Evolutionary conservation across 2,888 invertebrate species (phyloP).

Genomic region (Hyles lineata): DNA sequence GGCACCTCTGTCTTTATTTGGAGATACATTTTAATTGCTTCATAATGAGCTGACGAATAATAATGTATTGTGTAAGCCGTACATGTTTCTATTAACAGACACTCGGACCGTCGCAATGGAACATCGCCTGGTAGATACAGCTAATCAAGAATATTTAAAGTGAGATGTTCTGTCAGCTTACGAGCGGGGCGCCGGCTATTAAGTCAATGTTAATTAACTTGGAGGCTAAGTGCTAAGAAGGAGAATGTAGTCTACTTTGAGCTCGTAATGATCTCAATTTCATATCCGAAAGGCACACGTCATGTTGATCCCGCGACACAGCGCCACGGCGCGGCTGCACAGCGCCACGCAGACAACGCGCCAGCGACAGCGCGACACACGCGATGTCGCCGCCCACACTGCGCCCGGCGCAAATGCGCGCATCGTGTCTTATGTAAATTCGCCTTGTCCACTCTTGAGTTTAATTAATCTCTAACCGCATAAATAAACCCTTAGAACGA

Average conservation of each 20-base stretch:
- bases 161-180: background rate
- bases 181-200: background rate
- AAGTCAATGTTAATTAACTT: constrained; percentile 10
- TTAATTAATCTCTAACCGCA: constrained; percentile 82
- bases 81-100: constrained; percentile 26
- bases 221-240: background rate
- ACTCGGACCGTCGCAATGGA: background rate
- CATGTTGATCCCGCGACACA: constrained; percentile 37
- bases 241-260: background rate
- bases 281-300: constrained; percentile 58
- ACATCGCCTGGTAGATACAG: background rate
- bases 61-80: constrained; percentile 15
- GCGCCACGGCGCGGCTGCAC: constrained; percentile 31
- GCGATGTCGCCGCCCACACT: constrained; percentile 70
- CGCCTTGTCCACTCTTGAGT: constrained; percentile 74
- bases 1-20: constrained; percentile 12
- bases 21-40: constrained; percentile 26
- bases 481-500: constrained; percentile 78
- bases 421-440: constrained; percentile 84
- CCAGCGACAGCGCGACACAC: constrained; percentile 30
- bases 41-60: constrained; percentile 5
- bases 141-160: background rate
- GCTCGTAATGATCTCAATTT: constrained; percentile 54
- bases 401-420: constrained; percentile 76
- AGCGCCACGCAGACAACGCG: constrained; percentile 32